Conservation (phyloP, 2,888 invertebrate species). For the Cheilosia scutellata region DNA sequence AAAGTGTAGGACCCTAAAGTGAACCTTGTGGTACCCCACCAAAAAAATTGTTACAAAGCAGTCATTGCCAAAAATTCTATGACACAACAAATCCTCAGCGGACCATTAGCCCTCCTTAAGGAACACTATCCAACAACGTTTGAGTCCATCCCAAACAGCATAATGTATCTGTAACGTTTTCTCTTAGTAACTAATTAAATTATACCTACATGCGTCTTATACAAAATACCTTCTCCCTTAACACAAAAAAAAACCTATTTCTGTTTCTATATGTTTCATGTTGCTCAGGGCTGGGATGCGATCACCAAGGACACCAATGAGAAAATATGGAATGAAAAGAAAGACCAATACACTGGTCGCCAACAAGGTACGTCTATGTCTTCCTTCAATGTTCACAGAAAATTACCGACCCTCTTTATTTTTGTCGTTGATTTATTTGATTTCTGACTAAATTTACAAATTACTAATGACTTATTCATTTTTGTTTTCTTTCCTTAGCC, state of each 20-base stretch:
- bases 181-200: slow-evolving; percentile 44
- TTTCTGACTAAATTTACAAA: not conserved
- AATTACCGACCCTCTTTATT: slow-evolving; percentile 23
- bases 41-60: not conserved
- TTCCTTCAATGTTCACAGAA: slow-evolving; percentile 18
- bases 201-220: slow-evolving; percentile 3
- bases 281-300: slow-evolving; percentile 92
- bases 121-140: slow-evolving; percentile 1
- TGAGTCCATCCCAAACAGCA: slow-evolving; percentile 35
- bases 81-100: too few species aligned
- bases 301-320: slow-evolving; percentile 93
- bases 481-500: slow-evolving; percentile 85
- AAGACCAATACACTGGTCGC: slow-evolving; percentile 94
- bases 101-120: not conserved
- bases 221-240: slow-evolving; percentile 30
- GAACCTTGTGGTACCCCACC: not conserved
- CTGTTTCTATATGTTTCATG: slow-evolving; percentile 74
- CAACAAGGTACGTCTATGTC: slow-evolving; percentile 91
- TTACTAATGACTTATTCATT: slow-evolving; percentile 10
- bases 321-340: slow-evolving; percentile 94
- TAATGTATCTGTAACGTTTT: slow-evolving; percentile 65
- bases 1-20: not conserved
- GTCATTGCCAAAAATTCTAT: too few species aligned
- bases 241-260: slow-evolving; percentile 55
- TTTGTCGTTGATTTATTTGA: slow-evolving; percentile 1